Conservation (phyloP, 2,113 vertebrate species). For the Sprattus sprattus region DNA sequence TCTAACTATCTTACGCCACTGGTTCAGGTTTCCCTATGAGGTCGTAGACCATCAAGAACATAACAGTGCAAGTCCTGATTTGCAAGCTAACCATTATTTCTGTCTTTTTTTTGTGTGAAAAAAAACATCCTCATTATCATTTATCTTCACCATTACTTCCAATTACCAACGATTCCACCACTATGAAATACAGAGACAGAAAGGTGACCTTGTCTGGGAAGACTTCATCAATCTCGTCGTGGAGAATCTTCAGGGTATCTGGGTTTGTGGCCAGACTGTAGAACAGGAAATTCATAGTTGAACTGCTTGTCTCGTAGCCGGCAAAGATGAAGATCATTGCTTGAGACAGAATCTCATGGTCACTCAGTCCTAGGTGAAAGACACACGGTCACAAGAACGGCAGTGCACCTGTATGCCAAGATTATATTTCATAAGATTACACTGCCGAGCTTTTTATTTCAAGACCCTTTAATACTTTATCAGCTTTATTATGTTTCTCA, state of each 20-base stretch:
- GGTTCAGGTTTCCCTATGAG: too few relatives aligned
- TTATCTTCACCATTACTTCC: too few relatives aligned
- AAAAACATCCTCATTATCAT: too few relatives aligned
- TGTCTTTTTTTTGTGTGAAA: too few relatives aligned
- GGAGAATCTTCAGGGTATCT: constrained; percentile 67
- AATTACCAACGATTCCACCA: background rate
- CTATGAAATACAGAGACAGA: background rate
- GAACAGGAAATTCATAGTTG: constrained; percentile 63
- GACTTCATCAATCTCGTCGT: constrained; percentile 70
- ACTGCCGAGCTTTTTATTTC: too few relatives aligned
- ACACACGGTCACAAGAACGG: background rate
- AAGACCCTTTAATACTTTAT: too few relatives aligned
- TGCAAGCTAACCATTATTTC: too few relatives aligned
- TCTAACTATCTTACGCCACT: too few relatives aligned
- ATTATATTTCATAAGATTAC: background rate
- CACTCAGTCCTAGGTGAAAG: constrained; percentile 68
- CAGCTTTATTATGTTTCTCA: too few relatives aligned
- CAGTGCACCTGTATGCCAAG: too few relatives aligned
- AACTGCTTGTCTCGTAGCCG: constrained; percentile 78
- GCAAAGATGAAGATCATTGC: constrained; percentile 75
- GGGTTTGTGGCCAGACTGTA: constrained; percentile 74
- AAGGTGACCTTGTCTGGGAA: constrained; percentile 71
- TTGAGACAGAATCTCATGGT: constrained; percentile 76
- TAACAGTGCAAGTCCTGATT: too few relatives aligned
- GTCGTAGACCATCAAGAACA: too few relatives aligned